Percentiles rank a stretch among this genome's conserved stretches.
These are phyloP conservation scores for Folsomia candida DNA, from an alignment of 2,888 invertebrate species.

Conservation along the genomic window DNA sequence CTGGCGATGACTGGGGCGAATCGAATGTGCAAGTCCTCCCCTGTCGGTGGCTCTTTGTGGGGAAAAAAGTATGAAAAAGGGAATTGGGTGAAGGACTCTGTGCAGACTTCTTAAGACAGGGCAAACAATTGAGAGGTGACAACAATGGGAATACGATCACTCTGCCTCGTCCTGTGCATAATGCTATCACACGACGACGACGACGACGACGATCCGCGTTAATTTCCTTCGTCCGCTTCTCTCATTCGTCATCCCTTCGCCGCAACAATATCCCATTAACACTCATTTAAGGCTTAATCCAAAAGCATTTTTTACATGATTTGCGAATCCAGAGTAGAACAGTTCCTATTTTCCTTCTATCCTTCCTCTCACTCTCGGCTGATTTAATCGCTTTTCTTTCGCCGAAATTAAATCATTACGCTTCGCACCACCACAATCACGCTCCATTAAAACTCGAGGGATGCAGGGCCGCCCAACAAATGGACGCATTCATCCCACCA, in stretches of 20 bases:
- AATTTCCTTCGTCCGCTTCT: conserved; percentile 2
- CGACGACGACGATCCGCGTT: conserved; percentile 1
- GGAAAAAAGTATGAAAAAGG: not conserved
- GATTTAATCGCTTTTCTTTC: not conserved
- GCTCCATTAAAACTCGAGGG: not conserved
- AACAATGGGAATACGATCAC: not conserved
- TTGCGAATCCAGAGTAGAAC: not conserved
- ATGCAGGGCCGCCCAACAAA: no score
- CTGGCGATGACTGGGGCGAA: not conserved
- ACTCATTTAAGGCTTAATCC: not conserved
- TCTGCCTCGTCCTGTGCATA: no score
- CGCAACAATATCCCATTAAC: not conserved
- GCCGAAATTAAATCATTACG: not conserved
- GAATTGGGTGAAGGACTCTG: conserved; percentile 2
- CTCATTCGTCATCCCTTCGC: not conserved
- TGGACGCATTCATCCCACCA: no score
- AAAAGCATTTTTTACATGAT: not conserved
- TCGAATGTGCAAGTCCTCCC: not conserved
- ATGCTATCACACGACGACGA: no score
- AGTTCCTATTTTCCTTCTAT: conserved; percentile 2
- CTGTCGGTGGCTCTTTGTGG: not conserved
- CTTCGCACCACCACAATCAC: not conserved
- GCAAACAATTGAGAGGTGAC: not conserved
- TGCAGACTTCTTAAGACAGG: not conserved
- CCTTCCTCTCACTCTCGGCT: not conserved